Percentiles rank a stretch among this genome's conserved stretches.
Evolutionary conservation across 2,113 vertebrate species (phyloP).

Genomic region (Gulo gulo): DNA sequence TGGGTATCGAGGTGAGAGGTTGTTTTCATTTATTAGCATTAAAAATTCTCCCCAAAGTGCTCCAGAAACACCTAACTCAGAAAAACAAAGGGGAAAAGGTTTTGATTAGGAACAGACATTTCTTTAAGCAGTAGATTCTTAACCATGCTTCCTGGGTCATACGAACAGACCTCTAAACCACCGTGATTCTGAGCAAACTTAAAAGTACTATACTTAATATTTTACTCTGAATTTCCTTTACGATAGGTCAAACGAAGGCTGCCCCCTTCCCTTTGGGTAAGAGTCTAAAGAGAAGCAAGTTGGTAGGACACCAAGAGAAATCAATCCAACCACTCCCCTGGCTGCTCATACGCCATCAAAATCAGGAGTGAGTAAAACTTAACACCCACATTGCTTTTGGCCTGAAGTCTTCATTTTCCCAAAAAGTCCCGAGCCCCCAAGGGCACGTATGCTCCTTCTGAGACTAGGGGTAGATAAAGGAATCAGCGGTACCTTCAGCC

Average conservation of each 20-base stretch:
- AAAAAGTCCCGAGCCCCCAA: not conserved
- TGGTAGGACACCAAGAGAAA: not conserved
- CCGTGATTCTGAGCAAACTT: not conserved
- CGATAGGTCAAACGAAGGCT: not conserved
- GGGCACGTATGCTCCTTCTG: not conserved
- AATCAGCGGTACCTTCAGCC: not conserved
- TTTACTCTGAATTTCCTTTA: not conserved
- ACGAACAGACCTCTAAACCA: not conserved
- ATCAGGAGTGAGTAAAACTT: not conserved
- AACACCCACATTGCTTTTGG: not conserved
- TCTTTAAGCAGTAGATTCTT: not conserved
- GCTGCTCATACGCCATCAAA: not conserved
- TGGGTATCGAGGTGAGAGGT: not conserved
- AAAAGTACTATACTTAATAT: not conserved
- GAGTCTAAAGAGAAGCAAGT: not conserved
- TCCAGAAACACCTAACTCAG: not conserved
- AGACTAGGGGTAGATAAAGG: not conserved
- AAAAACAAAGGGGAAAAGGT: not conserved
- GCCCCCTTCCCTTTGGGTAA: not conserved
- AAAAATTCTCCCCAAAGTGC: not conserved
- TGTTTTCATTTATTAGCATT: slow-evolving; percentile 36
- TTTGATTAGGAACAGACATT: not conserved
- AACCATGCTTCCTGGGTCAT: not conserved
- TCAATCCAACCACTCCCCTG: not conserved
- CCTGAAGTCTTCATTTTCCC: not conserved